Conservation (phyloP, 2,888 invertebrate species). For the Drosophila meridiana region DNA sequence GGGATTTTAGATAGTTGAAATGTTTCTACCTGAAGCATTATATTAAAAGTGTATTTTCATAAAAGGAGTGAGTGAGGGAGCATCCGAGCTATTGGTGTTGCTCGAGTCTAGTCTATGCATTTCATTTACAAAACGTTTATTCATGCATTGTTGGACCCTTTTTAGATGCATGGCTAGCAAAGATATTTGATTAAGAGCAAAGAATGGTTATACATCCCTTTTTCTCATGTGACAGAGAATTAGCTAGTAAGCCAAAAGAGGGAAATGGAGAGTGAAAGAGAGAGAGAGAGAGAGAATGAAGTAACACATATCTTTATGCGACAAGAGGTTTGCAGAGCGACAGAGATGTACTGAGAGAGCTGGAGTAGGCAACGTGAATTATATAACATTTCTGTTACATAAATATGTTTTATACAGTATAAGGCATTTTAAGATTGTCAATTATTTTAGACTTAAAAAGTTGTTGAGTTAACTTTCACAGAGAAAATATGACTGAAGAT, state of each 20-base stretch:
- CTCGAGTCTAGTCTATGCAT: neutral
- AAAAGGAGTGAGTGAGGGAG: neutral
- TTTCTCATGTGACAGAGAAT: neutral
- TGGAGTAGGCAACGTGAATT: no score
- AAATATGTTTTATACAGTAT: no score
- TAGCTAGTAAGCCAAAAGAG: neutral
- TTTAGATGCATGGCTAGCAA: conserved; percentile 9
- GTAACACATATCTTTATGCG: neutral
- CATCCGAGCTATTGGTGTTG: neutral
- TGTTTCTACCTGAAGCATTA: conserved; percentile 33
- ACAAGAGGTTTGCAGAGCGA: neutral
- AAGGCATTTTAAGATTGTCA: no score
- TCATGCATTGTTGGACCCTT: neutral
- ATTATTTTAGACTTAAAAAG: no score
- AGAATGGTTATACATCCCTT: neutral
- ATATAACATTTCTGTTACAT: no score
- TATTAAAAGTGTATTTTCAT: conserved; percentile 26
- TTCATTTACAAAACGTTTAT: conserved; percentile 14
- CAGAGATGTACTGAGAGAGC: no score
- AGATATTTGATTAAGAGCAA: conserved; percentile 2
- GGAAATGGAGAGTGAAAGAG: neutral
- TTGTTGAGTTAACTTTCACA: no score
- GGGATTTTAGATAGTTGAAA: conserved; percentile 50
- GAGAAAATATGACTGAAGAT: no score
- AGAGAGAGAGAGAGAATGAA: neutral